Evolutionary conservation across 1,140 invertebrate genomes (phyloP), one percentile per base, ranked within the genome.

Genomic region (Phenacoccus solenopsis): DNA sequence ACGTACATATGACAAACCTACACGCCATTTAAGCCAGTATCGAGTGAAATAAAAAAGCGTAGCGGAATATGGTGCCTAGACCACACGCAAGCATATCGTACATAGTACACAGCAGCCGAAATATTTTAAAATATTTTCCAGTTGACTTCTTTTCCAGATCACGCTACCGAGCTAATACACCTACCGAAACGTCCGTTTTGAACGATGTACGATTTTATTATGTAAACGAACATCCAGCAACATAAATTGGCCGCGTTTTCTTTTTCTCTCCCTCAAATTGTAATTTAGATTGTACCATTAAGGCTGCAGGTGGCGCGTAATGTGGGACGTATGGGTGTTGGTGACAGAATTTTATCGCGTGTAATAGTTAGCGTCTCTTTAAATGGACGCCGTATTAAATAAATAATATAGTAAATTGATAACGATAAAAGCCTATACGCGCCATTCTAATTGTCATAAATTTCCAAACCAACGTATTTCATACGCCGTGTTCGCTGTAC

Each of bases 261-360:
- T 32, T 32, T 32, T 9, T 49, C n/a, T n/a, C n/a, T n/a, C n/a
- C n/a, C n/a, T n/a, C n/a, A 49, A 49, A 49, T 49, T 49, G 38
- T 4, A 9, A 49, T n/a, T n/a, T n/a, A 49, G 20, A 49, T 49
- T 49, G 20, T 49, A n/a, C n/a, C n/a, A n/a, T n/a, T n/a, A 49
- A 49, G 38, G 38, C 16, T 4, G 38, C 38, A 49, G 4, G 38
- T 4, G 5, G 38, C 38, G 16, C 20, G 3, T 9, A 49, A 49
- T 49, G 38, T 49, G 38, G 38, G 38, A 49, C 38, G 38, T 49
- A 16, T 49, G 38, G 38, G 38, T 49, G 38, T 49, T 49, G 38
- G 38, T 49, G 38, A 49, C 38, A 49, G 38, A 49, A 49, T 49
- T 49, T 49, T n/a, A 49, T 49, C 38, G 38, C 38, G 38, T 49